Evolutionary conservation across 2,113 vertebrate species (phyloP), one percentile per base, ranked within the genome.

Genomic region (Paratilapia polleni): DNA sequence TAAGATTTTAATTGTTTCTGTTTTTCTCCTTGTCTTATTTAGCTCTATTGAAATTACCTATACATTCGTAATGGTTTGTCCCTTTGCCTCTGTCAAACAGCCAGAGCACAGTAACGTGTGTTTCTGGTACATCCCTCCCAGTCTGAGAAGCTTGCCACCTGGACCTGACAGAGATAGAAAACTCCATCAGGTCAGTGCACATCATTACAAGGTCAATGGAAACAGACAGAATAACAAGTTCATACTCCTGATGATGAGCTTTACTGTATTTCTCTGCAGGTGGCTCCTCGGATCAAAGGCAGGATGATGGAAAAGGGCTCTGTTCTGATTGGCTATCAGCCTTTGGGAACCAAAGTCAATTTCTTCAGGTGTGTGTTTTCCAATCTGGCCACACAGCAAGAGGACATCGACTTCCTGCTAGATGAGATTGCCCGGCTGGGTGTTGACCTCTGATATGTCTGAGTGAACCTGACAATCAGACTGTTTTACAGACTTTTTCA

Each of bases 281-380:
- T 68, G 26, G 64, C 64, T 47, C 64, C 64, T 47, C 64, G 0
- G 22, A 68, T 68, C 38, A 68, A 68, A 68, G 64, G 38, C 14
- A 68, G 41, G 41, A 68, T 68, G 64, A 68, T 68, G 64, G 64
- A 47, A 68, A 68, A 68, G 64, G 64, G 64, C 41, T 68, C 64
- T 68, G 41, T 26, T 68, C 41, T 68, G 41, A 68, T 68, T 68
- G 64, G 64, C 41, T 68, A 68, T 68, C 64, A 68, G 15, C 64
- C 64, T 3, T 47, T 68, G 64, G 41, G 64, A 68, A 7, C 0
- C 41, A 68, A 19, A 7, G 64, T 68, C 41, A 68, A 68, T 26
- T 68, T 68, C 64, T 68, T 68, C 22, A 68, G 64, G 64, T 68
- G 64, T 68, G 64, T 68, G 38, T 68, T 68, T 68, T 68, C 64